phyloP scores from a whole-genome alignment of 37 sponge, comb jelly and placozoan genomes.

The Oscarella lobularis region DNA sequence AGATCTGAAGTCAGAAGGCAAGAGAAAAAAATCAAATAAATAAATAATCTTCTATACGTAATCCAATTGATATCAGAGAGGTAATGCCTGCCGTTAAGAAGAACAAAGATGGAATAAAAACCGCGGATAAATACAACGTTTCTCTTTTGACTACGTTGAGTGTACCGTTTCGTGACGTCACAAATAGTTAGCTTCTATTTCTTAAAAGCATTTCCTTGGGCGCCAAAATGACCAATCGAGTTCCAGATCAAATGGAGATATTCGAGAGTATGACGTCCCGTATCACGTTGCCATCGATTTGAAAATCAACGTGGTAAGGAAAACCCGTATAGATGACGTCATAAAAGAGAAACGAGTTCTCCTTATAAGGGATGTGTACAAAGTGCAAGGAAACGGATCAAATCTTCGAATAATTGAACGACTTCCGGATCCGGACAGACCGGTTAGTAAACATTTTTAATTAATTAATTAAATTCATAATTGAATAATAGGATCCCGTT shows the following conservation, averaged over 20 bases:
- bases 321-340: no score
- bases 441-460: no score
- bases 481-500: constrained; percentile 65
- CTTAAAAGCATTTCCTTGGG: no score
- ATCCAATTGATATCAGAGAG: no score
- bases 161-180: background rate
- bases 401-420: constrained; percentile 56
- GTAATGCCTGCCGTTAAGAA: constrained; percentile 74
- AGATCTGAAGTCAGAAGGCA: no score
- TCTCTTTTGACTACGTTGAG: constrained; percentile 41
- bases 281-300: constrained; percentile 96
- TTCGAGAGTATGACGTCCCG: constrained; percentile 95
- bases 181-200: no score
- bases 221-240: no score
- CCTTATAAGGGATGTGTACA: no score
- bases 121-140: constrained; percentile 55
- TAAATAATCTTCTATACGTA: no score
- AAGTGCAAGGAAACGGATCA: constrained; percentile 56
- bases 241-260: constrained; percentile 65
- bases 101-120: constrained; percentile 71
- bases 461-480: background rate
- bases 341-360: no score
- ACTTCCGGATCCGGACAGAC: constrained; percentile 63
- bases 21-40: no score
- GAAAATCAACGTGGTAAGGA: constrained; percentile 65